Evolutionary conservation across 2,888 invertebrate genomes (phyloP).

Genomic region (Octonoba sinensis): DNA sequence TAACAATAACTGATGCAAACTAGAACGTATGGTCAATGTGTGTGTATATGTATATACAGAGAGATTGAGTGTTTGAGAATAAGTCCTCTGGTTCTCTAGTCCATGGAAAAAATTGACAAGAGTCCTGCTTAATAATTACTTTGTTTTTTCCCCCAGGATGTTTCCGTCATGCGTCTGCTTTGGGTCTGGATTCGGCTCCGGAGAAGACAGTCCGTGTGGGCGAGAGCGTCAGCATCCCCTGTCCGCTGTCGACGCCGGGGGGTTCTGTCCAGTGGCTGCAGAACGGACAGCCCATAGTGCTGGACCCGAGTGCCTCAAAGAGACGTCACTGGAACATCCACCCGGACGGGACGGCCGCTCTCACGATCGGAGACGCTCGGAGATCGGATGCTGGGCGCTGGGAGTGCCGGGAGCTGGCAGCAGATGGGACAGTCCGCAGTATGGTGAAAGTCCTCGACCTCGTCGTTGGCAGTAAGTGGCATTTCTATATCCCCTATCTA

Average conservation of each 20-base stretch:
- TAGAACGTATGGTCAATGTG: too few relatives aligned
- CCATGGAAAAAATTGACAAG: too few relatives aligned
- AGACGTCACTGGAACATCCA: conserved; percentile 66
- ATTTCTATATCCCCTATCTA: neutral
- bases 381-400: conserved; percentile 67
- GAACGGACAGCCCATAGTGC: conserved; percentile 65
- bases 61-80: too few relatives aligned
- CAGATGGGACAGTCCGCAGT: conserved; percentile 65
- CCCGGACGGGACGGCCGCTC: conserved; percentile 65
- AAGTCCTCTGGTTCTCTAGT: too few relatives aligned
- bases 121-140: too few relatives aligned
- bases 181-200: neutral
- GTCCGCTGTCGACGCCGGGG: conserved; percentile 66
- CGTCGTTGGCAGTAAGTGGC: conserved; percentile 66
- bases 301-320: conserved; percentile 63
- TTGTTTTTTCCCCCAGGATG: too few relatives aligned
- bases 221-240: conserved; percentile 66
- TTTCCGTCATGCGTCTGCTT: too few relatives aligned
- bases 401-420: conserved; percentile 67
- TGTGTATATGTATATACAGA: too few relatives aligned
- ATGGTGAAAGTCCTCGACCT: conserved; percentile 66
- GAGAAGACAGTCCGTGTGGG: conserved; percentile 61
- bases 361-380: conserved; percentile 65
- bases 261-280: conserved; percentile 67
- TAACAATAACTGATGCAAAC: too few relatives aligned